phyloP scores from a whole-genome alignment of 2,797 vertebrate species.

The Sitta carolinensis region DNA sequence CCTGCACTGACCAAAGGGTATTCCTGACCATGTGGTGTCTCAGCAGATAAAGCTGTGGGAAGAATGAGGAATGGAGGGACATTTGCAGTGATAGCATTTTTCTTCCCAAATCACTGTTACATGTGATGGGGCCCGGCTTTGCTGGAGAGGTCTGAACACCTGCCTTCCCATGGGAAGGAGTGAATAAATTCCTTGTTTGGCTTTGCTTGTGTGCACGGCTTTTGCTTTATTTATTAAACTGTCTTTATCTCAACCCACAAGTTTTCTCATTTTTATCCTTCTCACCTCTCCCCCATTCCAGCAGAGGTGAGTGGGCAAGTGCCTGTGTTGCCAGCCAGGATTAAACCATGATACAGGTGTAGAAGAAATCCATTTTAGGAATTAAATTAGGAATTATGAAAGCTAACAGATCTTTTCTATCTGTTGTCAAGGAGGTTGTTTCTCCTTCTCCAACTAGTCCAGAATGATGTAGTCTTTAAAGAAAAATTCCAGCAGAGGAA shows the following conservation, averaged over 20 bases:
- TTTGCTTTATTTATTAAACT: not conserved
- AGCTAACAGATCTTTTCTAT: not conserved
- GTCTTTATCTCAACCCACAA: not conserved
- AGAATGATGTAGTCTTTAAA: constrained; percentile 24
- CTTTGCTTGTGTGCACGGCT: not conserved
- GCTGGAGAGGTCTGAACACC: not conserved
- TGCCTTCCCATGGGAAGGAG: not conserved
- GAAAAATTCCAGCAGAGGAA: constrained; percentile 52
- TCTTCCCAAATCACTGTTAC: not conserved
- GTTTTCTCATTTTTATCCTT: not conserved
- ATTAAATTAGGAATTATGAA: no score
- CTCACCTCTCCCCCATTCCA: not conserved
- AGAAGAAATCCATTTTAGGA: not conserved
- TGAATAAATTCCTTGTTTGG: not conserved
- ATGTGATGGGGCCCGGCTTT: not conserved
- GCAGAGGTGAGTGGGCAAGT: fast-evolving
- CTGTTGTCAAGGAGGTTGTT: constrained; percentile 16
- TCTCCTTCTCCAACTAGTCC: constrained; percentile 25
- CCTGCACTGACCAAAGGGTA: not conserved
- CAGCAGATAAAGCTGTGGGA: not conserved
- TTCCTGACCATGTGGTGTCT: not conserved
- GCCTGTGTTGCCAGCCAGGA: not conserved
- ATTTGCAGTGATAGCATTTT: not conserved
- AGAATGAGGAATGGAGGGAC: not conserved
- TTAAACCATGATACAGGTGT: not conserved